Evolutionary conservation across 2,888 invertebrate species (phyloP), one percentile per base, ranked within the genome.

Genomic region (Trichopria drosophilae): DNA sequence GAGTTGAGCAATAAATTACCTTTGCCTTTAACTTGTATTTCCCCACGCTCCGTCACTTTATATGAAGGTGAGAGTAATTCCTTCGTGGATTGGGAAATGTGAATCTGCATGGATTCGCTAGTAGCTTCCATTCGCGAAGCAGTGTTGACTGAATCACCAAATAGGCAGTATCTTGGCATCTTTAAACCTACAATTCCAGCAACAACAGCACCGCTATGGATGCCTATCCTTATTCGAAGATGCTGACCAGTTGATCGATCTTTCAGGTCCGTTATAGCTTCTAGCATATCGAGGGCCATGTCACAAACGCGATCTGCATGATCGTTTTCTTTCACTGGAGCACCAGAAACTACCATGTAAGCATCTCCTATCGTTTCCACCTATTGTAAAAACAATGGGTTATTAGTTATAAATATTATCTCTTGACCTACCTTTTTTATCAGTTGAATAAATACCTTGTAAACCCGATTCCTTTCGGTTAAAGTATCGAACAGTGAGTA

Each of bases 351-450:
- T 1, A 96, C 93, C 96, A 98, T 96, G 73, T 97, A 98, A 0
- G 97, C 97, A 71, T 98, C 97, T 0, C 97, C 96, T 61, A 97
- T 96, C 0, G 97, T 97, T 78, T 97, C 97, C 28, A 94, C 93
- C 93, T 93, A 72, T 48, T 43, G 5, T 19, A n/a, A 12, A 35
- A 12, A 22, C 18, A 16, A 22, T 24, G 16, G 3, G 12, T 18
- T 7, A 22, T 22, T 12, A 22, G n/a, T 13, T 6, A 26, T 1
- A 3, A 44, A 6, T 12, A 12, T 24, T 1, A 16, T n/a, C 18
- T 20, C 24, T 36, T 19, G 36, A 7, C n/a, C n/a, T 10, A 2
- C 2, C 26, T 26, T 26, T 26, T 26, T 10, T 10, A 26, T 26
- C 26, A 26, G 2, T n/a, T 2, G 9, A 9, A 10, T 6, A 9